Percentiles rank a stretch among this genome's conserved stretches.
phyloP scores from a whole-genome alignment of 2,797 vertebrate species.

The Fringilla coelebs region DNA sequence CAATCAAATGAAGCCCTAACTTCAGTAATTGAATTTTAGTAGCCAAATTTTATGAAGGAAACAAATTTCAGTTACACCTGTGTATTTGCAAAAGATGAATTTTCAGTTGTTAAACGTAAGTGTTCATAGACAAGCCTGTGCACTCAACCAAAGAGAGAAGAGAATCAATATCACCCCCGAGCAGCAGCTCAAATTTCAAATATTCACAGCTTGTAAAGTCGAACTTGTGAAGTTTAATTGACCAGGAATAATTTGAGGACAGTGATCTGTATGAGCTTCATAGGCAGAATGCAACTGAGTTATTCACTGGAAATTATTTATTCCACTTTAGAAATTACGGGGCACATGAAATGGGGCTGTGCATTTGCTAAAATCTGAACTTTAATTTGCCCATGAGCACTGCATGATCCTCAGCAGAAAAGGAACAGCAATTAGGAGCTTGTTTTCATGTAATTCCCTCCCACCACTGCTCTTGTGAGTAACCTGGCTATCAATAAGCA shows the following conservation, averaged over 20 bases:
- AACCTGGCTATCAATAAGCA: neutral
- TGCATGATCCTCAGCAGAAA: neutral
- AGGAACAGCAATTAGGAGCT: neutral
- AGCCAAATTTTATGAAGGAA: slow-evolving; percentile 9
- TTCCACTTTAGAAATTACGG: slow-evolving; percentile 29
- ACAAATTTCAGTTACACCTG: slow-evolving; percentile 24
- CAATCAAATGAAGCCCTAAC: neutral
- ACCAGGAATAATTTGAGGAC: slow-evolving; percentile 44
- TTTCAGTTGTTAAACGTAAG: slow-evolving; percentile 32
- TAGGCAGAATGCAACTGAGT: neutral
- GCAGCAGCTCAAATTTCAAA: slow-evolving; percentile 47
- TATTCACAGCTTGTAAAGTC: slow-evolving; percentile 53
- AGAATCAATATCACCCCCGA: slow-evolving; percentile 35
- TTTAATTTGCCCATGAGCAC: neutral
- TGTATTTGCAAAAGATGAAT: slow-evolving; percentile 25
- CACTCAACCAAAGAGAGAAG: slow-evolving; percentile 8
- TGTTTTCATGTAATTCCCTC: neutral
- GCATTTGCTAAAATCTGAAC: neutral
- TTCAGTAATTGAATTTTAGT: slow-evolving; percentile 44
- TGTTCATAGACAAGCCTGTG: slow-evolving; percentile 20
- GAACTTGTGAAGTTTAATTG: slow-evolving; percentile 60
- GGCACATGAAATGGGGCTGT: neutral
- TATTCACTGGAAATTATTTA: slow-evolving; percentile 41
- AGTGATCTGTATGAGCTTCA: slow-evolving; percentile 15
- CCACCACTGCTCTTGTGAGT: neutral